Evolutionary conservation across 2,888 invertebrate species (phyloP).

Genomic region (Agonopterix arenella): DNA sequence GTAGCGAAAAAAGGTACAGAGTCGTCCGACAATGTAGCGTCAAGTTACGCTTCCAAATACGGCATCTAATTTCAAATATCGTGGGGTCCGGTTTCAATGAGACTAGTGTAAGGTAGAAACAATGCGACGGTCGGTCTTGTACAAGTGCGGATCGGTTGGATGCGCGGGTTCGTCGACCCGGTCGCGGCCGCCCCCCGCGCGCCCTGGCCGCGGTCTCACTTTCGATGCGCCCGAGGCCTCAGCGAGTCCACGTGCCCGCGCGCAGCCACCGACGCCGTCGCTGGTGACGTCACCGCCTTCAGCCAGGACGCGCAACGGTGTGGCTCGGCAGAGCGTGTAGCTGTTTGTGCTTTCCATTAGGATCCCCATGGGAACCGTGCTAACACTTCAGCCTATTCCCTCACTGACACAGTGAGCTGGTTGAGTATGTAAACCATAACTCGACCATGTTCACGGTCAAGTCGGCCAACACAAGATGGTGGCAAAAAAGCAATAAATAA

Average conservation of each 20-base stretch:
- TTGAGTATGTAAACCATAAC: not conserved
- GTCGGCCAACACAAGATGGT: too few species aligned
- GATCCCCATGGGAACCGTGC: constrained; percentile 56
- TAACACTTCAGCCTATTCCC: constrained; percentile 27
- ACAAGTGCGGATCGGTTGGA: constrained; percentile 70
- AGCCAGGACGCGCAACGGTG: constrained; percentile 47
- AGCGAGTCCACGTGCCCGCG: constrained; percentile 62
- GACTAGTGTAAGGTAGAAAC: constrained; percentile 52
- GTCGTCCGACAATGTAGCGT: constrained; percentile 13
- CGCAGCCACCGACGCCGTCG: constrained; percentile 46
- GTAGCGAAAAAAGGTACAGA: constrained; percentile 6
- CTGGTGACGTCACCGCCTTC: constrained; percentile 57
- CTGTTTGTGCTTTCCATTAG: constrained; percentile 57
- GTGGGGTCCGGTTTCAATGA: constrained; percentile 32
- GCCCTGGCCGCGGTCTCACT: constrained; percentile 59
- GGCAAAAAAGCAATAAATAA: too few species aligned
- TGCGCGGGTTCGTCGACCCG: constrained; percentile 53
- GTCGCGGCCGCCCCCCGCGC: constrained; percentile 31
- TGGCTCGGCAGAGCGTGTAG: constrained; percentile 45
- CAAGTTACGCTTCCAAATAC: constrained; percentile 17
- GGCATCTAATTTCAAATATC: constrained; percentile 23
- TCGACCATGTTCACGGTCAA: too few species aligned
- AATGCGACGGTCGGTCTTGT: constrained; percentile 61
- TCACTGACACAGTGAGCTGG: constrained; percentile 29
- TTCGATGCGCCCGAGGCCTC: constrained; percentile 68